Conservation (phyloP, 2,888 invertebrate species). For the Oligia strigilis region DNA sequence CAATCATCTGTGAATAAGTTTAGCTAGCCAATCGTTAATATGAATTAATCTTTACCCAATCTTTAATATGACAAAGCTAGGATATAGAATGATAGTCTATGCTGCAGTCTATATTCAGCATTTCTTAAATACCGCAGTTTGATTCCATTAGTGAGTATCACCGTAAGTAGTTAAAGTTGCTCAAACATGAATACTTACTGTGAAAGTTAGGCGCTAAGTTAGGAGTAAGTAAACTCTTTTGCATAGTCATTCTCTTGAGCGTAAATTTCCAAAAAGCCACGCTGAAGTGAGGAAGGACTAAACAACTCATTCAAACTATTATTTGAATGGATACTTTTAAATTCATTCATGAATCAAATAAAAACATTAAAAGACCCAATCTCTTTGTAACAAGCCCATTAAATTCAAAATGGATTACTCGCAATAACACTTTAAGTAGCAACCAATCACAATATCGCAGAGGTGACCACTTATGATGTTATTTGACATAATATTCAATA, state of each 20-base stretch:
- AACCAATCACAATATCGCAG: constrained; percentile 29
- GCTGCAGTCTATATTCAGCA: neutral
- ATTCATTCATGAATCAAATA: constrained; percentile 37
- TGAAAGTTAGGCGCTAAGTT: constrained; percentile 14
- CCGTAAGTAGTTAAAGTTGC: neutral
- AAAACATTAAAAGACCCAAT: constrained; percentile 36
- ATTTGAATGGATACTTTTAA: constrained; percentile 34
- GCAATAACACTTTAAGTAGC: constrained; percentile 31
- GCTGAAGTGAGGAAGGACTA: constrained; percentile 9
- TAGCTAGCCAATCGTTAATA: neutral
- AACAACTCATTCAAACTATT: constrained; percentile 35
- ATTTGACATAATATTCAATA: constrained; percentile 66
- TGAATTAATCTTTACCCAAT: neutral
- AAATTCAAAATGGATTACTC: constrained; percentile 37
- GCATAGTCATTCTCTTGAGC: constrained; percentile 13
- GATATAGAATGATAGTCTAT: neutral
- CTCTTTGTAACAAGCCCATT: constrained; percentile 33
- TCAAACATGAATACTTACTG: constrained; percentile 4
- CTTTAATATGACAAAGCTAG: neutral
- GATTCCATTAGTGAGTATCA: constrained; percentile 18
- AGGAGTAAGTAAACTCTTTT: constrained; percentile 8
- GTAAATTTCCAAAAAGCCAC: constrained; percentile 1
- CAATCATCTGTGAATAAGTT: constrained; percentile 1
- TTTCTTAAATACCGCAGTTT: constrained; percentile 1
- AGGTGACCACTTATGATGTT: constrained; percentile 56